phyloP scores from a whole-genome alignment of 1,140 invertebrate species.

The Cyrtorhinus lividipennis region DNA sequence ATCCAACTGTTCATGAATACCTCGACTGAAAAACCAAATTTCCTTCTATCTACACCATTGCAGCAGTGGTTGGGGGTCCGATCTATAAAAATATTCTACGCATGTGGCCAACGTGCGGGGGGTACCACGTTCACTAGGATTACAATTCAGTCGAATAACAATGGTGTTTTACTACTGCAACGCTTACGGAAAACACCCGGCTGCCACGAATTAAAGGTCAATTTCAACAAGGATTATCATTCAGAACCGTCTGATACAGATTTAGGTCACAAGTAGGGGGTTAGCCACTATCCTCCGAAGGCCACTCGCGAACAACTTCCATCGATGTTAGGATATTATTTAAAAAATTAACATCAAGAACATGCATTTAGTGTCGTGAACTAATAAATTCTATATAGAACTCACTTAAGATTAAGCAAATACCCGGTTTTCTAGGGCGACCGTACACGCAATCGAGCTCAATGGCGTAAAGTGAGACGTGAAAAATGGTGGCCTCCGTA shows the following conservation, averaged over 20 bases:
- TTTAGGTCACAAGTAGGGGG: not conserved
- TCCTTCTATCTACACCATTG: not conserved
- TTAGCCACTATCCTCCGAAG: not conserved
- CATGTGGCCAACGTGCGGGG: not conserved
- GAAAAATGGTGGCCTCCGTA: not conserved
- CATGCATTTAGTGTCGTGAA: not conserved
- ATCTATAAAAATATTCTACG: slow-evolving; percentile 6
- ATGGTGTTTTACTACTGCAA: not conserved
- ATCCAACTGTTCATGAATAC: no score
- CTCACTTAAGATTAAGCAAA: not conserved
- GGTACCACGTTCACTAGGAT: not conserved
- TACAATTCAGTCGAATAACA: not conserved
- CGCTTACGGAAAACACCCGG: not conserved
- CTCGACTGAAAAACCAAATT: no score
- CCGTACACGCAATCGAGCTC: not conserved
- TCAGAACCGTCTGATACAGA: not conserved
- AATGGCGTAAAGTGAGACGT: not conserved
- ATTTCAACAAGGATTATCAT: not conserved
- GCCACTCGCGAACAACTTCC: not conserved
- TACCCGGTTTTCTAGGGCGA: not conserved
- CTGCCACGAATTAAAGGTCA: not conserved
- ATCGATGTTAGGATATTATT: not conserved
- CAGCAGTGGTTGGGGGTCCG: not conserved
- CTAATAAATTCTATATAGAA: not conserved
- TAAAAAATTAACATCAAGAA: not conserved